Base-by-base conservation (phyloP, 1,140 invertebrate species). In the Piezodorus guildinii region DNA sequence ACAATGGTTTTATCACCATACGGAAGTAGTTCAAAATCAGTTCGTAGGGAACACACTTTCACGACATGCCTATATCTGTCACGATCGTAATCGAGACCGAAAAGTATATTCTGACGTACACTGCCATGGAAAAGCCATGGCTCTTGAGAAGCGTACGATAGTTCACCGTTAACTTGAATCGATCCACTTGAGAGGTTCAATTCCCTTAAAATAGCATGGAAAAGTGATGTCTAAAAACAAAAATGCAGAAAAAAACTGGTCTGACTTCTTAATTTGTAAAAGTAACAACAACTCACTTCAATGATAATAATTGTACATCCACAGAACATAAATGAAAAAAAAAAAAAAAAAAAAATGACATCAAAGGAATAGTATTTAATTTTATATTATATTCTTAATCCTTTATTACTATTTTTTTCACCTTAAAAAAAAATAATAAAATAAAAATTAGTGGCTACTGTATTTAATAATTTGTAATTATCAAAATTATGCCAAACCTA, bases 91-190 rank as follows among this genome's bases (percentile, higher is more conserved):
- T 80, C 73, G 64, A 83, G 77, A 0, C 92, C 93, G 75, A 96
- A 96, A 0, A 94, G 70, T 56, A 98, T 94, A 74, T 97, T 98
- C 71, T 95, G 88, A 43, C 85, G 77, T 4, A 91, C 81, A 52
- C 83, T 81, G 15, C 85, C 87, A 64, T 81, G 75, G 72, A 91
- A 90, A 0, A 96, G 79, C 93, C 93, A 98, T 0, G 93, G 84
- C 69, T 95, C 89, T 74, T 97, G 94, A 17, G 90, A 87, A 15
- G 90, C 86, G 74, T 95, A 97, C 0, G 90, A 87, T 10, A 96
- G 74, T 45, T 77, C 83, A 17, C 94, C 94, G 49, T 81, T 80
- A 0, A 94, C 77, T 59, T 80, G 76, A 0, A 94, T 74, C 9
- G 74, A 76, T 2, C 91, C 91, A 0, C 77, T 74, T 3, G 73